A percentile compares a stretch with the other conserved stretches of the same genome.
Evolutionary conservation across 2,888 invertebrate genomes (phyloP).

Genomic region (Tetheella fluctuosa): DNA sequence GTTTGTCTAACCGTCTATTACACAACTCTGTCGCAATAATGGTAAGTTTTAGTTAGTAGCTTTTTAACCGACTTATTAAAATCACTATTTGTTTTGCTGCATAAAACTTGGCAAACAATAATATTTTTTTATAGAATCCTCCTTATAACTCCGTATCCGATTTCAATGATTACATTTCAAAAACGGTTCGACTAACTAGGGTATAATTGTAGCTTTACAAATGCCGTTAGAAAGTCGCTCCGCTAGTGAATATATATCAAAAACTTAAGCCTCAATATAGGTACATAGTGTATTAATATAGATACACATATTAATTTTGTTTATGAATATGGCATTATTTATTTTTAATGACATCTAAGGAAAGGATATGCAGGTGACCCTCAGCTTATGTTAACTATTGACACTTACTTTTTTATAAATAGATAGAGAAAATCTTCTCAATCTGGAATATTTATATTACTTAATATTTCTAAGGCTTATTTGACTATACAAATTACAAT

Average conservation of each 20-base stretch:
- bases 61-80: too few species aligned
- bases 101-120: conserved; percentile 14
- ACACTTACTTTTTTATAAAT: not conserved
- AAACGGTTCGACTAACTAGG: too few species aligned
- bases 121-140: not conserved
- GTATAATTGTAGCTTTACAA: too few species aligned
- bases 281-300: not conserved
- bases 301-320: not conserved
- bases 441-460: conserved; percentile 1
- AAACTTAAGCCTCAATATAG: too few species aligned
- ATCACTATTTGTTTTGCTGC: too few species aligned
- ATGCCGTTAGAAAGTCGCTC: too few species aligned
- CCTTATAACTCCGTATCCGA: too few species aligned
- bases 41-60: too few species aligned
- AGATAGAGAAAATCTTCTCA: not conserved
- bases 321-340: not conserved
- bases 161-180: too few species aligned
- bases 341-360: not conserved
- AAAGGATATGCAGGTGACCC: not conserved
- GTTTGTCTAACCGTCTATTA: too few species aligned
- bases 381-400: not conserved
- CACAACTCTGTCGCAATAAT: too few species aligned
- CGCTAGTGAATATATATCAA: too few species aligned
- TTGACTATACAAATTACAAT: not conserved
- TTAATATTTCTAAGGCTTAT: not conserved